Evolutionary conservation across 2,113 vertebrate genomes (phyloP), one percentile per base, ranked within the genome.

Genomic region (Beaufortia kweichowensis): DNA sequence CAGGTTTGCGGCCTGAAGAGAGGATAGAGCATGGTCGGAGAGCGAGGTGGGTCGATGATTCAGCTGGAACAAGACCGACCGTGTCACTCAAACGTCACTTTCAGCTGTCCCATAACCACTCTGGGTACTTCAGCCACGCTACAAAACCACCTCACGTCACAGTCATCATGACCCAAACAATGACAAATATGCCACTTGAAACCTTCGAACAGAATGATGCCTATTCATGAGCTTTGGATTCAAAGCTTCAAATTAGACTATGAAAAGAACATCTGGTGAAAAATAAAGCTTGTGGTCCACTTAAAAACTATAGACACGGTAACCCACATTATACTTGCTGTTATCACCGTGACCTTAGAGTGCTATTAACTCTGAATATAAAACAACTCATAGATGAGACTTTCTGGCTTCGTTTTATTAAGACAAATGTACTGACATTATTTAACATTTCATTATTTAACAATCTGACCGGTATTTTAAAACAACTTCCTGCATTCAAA

Each of bases 31-130:
- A 79, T 77, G 76, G 81, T 53, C 31, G 19, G 67, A 35, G 15
- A 21, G 63, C 66, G 75, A 83, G 81, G 69, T 28, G 77, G 86
- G 82, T 86, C 83, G 84, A 68, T 80, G 86, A 80, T 77, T 28
- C 84, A 75, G 71, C 23, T 74, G 81, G 84, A 83, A 85, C 81
- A 78, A 85, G 79, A 84, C 84, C 70, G 50, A 46, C 33, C 23
- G 82, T 87, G 86, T 77, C 87, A 85, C 82, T 85, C 79, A 78
- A 14, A 79, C 86, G 88, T 87, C 85, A 86, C 29, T 33, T 6
- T 80, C 33, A 67, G 31, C 43, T 46, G 26, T 41, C 73, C 71
- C 67, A 0, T n/a, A 74, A 72, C 61, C 75, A 72, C 60, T 4
- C 35, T 7, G 80, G 80, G 77, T 74, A 81, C 84, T 62, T 28